phyloP scores from a whole-genome alignment of 2,888 invertebrate genomes.

The Hemistola chrysoprasaria region DNA sequence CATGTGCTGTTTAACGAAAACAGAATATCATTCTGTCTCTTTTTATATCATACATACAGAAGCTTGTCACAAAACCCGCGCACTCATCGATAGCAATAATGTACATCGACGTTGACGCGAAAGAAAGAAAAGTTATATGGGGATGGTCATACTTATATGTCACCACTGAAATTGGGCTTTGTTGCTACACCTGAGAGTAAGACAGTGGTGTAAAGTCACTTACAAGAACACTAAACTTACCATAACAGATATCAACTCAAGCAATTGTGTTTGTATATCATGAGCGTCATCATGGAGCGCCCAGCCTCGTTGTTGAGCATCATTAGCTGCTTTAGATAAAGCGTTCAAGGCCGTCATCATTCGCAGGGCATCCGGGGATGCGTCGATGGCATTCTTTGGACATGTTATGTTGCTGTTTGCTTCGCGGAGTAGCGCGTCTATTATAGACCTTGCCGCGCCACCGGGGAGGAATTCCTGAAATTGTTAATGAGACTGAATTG shows the following conservation, averaged over 20 bases:
- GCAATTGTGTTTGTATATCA: conserved; percentile 92
- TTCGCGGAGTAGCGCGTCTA: conserved; percentile 71
- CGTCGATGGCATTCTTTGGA: conserved; percentile 86
- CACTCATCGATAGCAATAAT: too few relatives aligned
- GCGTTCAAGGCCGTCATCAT: conserved; percentile 92
- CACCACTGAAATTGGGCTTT: too few relatives aligned
- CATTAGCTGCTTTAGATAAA: conserved; percentile 94
- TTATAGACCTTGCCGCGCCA: conserved; percentile 72
- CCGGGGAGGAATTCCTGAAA: conserved; percentile 71
- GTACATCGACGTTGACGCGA: too few relatives aligned
- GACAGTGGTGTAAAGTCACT: too few relatives aligned
- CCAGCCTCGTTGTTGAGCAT: conserved; percentile 98
- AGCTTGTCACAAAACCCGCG: too few relatives aligned
- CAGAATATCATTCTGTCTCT: too few relatives aligned
- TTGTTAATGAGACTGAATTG: background rate
- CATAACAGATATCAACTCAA: conserved; percentile 91
- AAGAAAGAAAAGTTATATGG: too few relatives aligned
- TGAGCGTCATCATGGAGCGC: conserved; percentile 96
- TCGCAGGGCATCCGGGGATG: conserved; percentile 92
- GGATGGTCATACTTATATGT: too few relatives aligned
- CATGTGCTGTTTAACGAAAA: too few relatives aligned
- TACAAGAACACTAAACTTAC: conserved; percentile 66
- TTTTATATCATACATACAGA: too few relatives aligned
- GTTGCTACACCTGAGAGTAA: too few relatives aligned
- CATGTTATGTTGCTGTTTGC: conserved; percentile 74